phyloP scores from a whole-genome alignment of 2,113 vertebrate species.

The Otolemur garnettii region DNA sequence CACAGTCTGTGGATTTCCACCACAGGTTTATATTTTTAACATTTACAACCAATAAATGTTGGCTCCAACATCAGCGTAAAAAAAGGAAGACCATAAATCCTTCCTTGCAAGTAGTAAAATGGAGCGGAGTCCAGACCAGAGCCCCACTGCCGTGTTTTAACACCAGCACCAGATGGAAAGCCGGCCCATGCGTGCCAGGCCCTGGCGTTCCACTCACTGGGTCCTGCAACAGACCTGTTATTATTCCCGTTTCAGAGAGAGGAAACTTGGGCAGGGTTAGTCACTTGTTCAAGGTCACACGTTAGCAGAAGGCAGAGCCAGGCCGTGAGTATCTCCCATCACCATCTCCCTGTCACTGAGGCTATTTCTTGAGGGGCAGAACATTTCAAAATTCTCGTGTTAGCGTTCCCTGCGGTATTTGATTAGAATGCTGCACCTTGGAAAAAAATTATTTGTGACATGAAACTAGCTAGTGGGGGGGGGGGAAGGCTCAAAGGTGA shows the following conservation, averaged over 20 bases:
- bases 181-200: accelerated
- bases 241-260: background rate
- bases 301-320: background rate
- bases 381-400: accelerated
- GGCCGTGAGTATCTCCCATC: accelerated
- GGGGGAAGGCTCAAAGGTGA: no score
- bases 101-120: conserved; percentile 5
- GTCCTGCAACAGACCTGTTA: background rate
- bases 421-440: background rate
- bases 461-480: background rate
- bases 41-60: conserved; percentile 66
- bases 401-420: background rate
- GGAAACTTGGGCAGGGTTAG: no score
- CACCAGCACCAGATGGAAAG: accelerated
- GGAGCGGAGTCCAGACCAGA: accelerated
- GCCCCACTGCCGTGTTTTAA: background rate
- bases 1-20: background rate
- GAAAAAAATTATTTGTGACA: background rate
- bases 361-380: background rate
- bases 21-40: conserved; percentile 67
- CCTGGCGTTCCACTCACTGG: accelerated
- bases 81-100: background rate
- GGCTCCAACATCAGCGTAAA: conserved; percentile 69
- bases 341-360: background rate
- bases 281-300: background rate